Percentiles rank a stretch among this genome's conserved stretches.
These are phyloP conservation scores for Antigone vipio DNA, from an alignment of 2,113 vertebrate genomes.

Conservation along the genomic window DNA sequence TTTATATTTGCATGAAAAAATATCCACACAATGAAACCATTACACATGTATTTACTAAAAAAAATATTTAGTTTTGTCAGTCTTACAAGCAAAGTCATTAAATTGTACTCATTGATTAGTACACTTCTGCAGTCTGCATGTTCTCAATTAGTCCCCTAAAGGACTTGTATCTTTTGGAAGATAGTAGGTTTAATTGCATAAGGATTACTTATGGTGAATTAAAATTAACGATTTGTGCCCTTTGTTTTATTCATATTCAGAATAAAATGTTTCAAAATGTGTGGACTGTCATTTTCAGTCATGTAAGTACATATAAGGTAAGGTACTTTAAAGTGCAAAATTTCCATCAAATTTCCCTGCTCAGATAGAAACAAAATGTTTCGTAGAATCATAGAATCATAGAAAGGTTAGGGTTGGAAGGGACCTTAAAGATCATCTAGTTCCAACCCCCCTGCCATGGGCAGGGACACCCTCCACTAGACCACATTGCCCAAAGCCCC, in stretches of 20 bases:
- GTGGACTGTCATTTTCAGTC: neutral
- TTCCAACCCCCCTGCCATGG: no score
- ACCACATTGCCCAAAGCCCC: no score
- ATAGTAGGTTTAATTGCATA: neutral
- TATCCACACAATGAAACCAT: neutral
- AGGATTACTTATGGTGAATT: neutral
- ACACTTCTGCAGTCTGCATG: neutral
- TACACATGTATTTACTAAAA: neutral
- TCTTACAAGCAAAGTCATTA: neutral
- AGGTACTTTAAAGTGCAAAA: neutral
- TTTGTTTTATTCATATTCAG: neutral
- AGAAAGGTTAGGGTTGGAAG: no score
- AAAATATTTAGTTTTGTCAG: neutral
- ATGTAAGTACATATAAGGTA: neutral
- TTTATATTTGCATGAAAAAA: neutral
- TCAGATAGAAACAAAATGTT: neutral
- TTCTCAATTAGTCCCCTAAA: neutral
- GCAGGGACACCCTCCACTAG: no score
- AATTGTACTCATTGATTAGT: neutral
- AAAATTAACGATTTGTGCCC: neutral
- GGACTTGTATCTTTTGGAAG: neutral
- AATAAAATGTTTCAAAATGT: neutral
- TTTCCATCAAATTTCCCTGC: neutral
- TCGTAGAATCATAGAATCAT: no score
- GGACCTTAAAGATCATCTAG: no score